phyloP scores from a whole-genome alignment of 2,113 vertebrate genomes.

The Prolemur simus region DNA sequence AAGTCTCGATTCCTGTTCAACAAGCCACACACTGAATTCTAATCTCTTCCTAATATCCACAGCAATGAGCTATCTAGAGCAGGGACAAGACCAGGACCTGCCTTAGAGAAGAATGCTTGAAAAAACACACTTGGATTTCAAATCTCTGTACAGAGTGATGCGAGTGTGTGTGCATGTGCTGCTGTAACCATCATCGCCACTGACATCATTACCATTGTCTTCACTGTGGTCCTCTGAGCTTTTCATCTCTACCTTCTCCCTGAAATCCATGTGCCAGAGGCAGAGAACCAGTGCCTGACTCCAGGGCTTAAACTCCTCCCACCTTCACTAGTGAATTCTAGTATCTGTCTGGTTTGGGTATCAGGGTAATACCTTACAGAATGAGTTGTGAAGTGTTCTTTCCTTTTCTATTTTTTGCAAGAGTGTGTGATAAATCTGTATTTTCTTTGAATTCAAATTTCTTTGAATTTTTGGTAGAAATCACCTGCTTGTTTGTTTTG shows the following conservation, averaged over 20 bases:
- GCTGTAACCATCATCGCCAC: rapidly evolving
- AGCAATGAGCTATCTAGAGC: neutral
- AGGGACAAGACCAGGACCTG: neutral
- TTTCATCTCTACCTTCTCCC: neutral
- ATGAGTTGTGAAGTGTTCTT: neutral
- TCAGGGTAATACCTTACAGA: neutral
- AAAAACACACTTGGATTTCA: neutral
- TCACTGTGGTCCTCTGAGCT: rapidly evolving
- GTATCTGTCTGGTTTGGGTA: neutral
- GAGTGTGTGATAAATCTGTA: neutral
- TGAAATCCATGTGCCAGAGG: neutral
- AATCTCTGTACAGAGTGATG: neutral
- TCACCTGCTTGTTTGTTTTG: neutral
- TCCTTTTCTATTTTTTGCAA: neutral
- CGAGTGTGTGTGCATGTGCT: rapidly evolving
- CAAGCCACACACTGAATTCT: neutral
- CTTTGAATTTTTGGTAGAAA: neutral
- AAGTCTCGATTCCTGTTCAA: neutral
- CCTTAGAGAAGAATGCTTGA: neutral
- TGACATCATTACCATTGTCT: neutral
- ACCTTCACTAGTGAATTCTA: neutral
- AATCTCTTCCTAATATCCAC: neutral
- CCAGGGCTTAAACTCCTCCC: neutral
- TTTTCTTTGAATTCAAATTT: neutral
- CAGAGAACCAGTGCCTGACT: neutral